These are phyloP conservation scores for Diceros bicornis DNA, from an alignment of 2,797 vertebrate genomes.

Conservation along the genomic window DNA sequence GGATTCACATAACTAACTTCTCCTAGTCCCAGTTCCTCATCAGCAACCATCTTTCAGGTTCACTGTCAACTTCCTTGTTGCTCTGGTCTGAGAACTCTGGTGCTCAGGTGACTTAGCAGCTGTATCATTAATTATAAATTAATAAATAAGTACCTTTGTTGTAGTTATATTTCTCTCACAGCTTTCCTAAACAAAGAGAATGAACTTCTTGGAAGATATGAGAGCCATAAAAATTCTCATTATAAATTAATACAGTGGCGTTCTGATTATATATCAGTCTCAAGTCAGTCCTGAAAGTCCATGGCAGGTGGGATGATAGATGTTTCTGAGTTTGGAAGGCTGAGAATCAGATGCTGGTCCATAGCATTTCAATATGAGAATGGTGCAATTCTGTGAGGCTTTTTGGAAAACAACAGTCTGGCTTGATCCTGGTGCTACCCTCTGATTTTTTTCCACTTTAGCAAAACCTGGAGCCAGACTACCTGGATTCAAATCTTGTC, in stretches of 20 bases:
- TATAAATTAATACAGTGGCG: background rate
- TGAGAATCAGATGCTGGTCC: background rate
- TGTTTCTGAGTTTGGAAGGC: background rate
- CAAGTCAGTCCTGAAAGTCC: background rate
- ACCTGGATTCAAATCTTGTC: background rate
- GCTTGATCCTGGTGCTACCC: background rate
- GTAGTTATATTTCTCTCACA: background rate
- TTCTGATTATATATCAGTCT: background rate
- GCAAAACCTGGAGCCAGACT: background rate
- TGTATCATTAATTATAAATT: background rate
- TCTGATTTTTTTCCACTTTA: background rate
- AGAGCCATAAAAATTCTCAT: background rate
- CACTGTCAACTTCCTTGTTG: background rate
- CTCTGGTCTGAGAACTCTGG: background rate
- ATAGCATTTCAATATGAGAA: background rate
- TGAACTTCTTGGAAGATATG: background rate
- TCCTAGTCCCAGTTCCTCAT: background rate
- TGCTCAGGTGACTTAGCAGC: background rate
- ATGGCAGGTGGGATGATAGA: background rate
- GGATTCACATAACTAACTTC: background rate
- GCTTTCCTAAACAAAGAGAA: background rate
- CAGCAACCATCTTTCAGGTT: background rate
- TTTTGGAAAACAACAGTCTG: background rate
- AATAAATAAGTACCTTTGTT: background rate
- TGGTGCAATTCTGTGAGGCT: background rate